Percentiles rank a stretch among this genome's conserved stretches.
These are phyloP conservation scores for Eudyptes chrysolophus DNA, from an alignment of 2,113 vertebrate genomes.

Conservation along the genomic window DNA sequence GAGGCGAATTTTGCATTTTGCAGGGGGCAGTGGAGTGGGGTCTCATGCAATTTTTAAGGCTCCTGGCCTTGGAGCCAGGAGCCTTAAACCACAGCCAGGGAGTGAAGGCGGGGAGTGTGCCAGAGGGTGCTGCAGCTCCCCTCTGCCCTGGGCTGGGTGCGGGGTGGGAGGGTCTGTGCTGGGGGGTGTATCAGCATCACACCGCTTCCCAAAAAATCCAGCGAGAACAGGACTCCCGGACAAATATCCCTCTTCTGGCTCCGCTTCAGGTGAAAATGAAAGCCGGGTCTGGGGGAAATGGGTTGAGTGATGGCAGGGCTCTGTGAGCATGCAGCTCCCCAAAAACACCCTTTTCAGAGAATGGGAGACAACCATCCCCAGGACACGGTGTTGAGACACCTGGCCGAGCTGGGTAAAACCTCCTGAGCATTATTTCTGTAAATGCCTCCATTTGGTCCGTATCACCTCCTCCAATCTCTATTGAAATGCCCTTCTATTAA, in stretches of 20 bases:
- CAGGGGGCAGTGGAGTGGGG: neutral
- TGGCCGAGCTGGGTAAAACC: constrained; percentile 13
- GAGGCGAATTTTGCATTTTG: neutral
- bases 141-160: neutral
- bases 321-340: neutral
- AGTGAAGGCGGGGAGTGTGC: neutral
- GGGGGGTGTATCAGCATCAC: neutral
- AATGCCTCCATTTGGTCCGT: constrained; percentile 54
- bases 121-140: rapidly evolving
- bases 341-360: neutral
- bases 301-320: neutral
- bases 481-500: constrained; percentile 74
- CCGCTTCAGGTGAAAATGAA: neutral
- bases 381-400: neutral
- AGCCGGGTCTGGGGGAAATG: neutral
- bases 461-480: constrained; percentile 57
- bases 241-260: neutral
- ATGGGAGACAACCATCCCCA: neutral
- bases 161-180: neutral
- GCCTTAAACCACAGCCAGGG: neutral
- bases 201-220: neutral
- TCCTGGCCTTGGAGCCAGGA: neutral
- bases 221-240: neutral
- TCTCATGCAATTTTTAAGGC: neutral
- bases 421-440: constrained; percentile 46